Percentiles rank a stretch among this genome's conserved stretches.
phyloP scores from a whole-genome alignment of 2,113 vertebrate species.

The Opisthocomus hoazin region DNA sequence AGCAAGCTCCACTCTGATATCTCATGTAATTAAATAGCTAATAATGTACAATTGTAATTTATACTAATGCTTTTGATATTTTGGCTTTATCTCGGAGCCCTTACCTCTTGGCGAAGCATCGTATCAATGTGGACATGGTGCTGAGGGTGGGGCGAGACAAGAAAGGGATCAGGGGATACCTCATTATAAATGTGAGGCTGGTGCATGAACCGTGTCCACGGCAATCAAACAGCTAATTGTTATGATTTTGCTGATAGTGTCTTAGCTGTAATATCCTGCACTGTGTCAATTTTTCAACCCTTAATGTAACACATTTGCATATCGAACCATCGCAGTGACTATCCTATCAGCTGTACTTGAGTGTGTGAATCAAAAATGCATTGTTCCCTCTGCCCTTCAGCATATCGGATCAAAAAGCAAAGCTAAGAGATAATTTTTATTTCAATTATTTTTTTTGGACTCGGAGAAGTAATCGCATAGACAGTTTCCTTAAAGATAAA shows the following conservation, averaged over 20 bases:
- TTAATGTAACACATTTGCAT: constrained; percentile 77
- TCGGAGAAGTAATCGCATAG: background rate
- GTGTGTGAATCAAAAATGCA: constrained; percentile 72
- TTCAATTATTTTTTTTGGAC: constrained; percentile 10
- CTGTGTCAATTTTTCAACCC: constrained; percentile 76
- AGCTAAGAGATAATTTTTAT: constrained; percentile 24
- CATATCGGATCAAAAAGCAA: constrained; percentile 42
- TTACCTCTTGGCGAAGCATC: constrained; percentile 44
- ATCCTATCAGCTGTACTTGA: constrained; percentile 74
- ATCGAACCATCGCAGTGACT: constrained; percentile 75
- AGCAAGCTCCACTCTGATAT: constrained; percentile 18
- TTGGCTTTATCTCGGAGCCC: constrained; percentile 27
- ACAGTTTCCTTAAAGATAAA: constrained; percentile 5
- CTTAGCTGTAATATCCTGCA: constrained; percentile 64
- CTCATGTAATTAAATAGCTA: constrained; percentile 58
- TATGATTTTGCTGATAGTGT: constrained; percentile 60
- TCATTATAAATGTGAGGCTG: constrained; percentile 62
- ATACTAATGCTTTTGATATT: constrained; percentile 63
- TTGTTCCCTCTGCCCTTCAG: constrained; percentile 69
- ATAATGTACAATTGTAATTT: constrained; percentile 57
- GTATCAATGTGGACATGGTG: constrained; percentile 34
- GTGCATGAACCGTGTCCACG: constrained; percentile 59
- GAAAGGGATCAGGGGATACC: constrained; percentile 10
- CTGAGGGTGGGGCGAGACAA: constrained; percentile 45
- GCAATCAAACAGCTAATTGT: constrained; percentile 70